Percentiles rank a stretch among this genome's conserved stretches.
phyloP scores from a whole-genome alignment of 1,140 invertebrate genomes.

The Phenacoccus solenopsis region DNA sequence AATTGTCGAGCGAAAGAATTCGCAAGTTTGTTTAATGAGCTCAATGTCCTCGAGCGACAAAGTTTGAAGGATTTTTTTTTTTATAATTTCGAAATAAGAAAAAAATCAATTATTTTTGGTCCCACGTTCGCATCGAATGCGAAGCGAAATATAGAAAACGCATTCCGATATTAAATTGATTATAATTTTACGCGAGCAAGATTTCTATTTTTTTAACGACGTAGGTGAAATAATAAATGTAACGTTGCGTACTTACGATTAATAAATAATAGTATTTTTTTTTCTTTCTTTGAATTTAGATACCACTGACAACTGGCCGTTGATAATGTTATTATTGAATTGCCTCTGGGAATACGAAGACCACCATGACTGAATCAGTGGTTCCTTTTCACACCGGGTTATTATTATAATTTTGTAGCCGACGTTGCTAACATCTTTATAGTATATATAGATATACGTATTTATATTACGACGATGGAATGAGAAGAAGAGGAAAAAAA shows the following conservation, averaged over 20 bases:
- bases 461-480: background rate
- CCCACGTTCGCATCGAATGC: no score
- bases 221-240: constrained; percentile 3
- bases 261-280: constrained; percentile 10
- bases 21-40: background rate
- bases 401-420: constrained; percentile 16
- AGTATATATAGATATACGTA: background rate
- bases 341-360: constrained; percentile 15
- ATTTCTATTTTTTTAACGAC: background rate
- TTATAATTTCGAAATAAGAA: background rate
- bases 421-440: constrained; percentile 9
- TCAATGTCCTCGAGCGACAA: no score
- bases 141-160: no score
- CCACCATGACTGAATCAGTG: constrained; percentile 14
- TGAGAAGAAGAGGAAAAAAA: background rate
- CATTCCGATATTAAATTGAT: background rate
- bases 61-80: background rate
- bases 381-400: constrained; percentile 13
- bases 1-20: no score
- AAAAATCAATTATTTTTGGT: background rate
- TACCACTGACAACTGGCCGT: constrained; percentile 11
- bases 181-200: background rate
- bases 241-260: background rate
- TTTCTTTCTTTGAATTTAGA: constrained; percentile 6
- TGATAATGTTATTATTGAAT: constrained; percentile 17